phyloP scores from a whole-genome alignment of 1,140 invertebrate genomes.

The Lucilia cuprina region DNA sequence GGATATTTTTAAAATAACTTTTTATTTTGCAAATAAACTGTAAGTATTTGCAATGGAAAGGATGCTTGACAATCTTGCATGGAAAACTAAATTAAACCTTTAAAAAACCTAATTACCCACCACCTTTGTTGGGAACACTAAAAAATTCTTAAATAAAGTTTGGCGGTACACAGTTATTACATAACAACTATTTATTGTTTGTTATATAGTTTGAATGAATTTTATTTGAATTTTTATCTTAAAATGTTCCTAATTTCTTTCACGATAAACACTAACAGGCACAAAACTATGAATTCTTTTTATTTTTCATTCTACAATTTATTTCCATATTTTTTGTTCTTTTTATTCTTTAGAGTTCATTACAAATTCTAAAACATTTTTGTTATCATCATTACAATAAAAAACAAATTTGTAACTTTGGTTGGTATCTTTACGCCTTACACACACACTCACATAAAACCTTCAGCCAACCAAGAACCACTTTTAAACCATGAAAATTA shows the following conservation, averaged over 20 bases:
- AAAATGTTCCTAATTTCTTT: conserved; percentile 26
- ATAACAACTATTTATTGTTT: no score
- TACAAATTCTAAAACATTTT: conserved; percentile 1
- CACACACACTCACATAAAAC: not conserved
- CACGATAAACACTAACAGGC: conserved; percentile 16
- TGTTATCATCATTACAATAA: conserved; percentile 20
- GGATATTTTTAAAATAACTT: no score
- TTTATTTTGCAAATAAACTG: no score
- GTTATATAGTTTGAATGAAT: no score
- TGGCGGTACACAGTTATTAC: no score
- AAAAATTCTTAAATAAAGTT: no score
- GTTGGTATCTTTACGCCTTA: not conserved
- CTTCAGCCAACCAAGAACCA: not conserved
- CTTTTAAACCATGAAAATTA: not conserved
- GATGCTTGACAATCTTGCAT: no score
- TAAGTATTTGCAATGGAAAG: no score
- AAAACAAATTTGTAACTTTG: conserved; percentile 35
- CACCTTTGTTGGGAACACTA: no score
- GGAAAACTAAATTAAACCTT: no score
- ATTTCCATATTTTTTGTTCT: no score
- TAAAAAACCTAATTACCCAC: no score
- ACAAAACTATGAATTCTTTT: not conserved
- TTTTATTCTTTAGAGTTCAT: not conserved
- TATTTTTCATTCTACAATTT: not conserved
- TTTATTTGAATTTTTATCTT: conserved; percentile 34